A percentile compares a stretch with the other conserved stretches of the same genome.
These are phyloP conservation scores for Xylocopa sonorina DNA, from an alignment of 1,140 invertebrate genomes.

Conservation along the genomic window DNA sequence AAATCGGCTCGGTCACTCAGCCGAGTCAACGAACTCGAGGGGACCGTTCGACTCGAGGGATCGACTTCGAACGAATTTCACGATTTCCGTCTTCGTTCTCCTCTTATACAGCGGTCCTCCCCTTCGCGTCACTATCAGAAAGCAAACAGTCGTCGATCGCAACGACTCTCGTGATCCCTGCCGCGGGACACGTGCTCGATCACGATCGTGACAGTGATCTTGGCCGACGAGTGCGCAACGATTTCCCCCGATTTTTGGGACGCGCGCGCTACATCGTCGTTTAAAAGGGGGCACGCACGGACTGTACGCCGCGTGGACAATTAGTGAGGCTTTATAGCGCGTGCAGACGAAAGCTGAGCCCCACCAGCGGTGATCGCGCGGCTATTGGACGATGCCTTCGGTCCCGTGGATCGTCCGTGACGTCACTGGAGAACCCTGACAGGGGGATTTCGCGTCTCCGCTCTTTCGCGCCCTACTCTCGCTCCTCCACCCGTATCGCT, in stretches of 20 bases:
- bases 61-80: background rate
- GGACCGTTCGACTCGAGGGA: background rate
- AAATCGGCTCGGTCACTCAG: background rate
- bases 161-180: background rate
- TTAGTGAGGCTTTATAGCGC: conserved; percentile 69
- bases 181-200: conserved; percentile 23
- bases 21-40: background rate
- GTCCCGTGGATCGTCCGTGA: conserved; percentile 39
- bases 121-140: too few relatives aligned
- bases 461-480: background rate
- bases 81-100: background rate
- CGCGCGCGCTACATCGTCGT: conserved; percentile 55
- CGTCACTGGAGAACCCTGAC: conserved; percentile 57
- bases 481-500: background rate
- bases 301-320: conserved; percentile 55
- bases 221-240: conserved; percentile 24
- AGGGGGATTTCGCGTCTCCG: conserved; percentile 43
- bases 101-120: background rate
- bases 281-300: conserved; percentile 47
- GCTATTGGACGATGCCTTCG: conserved; percentile 21
- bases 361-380: conserved; percentile 7
- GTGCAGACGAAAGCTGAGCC: conserved; percentile 49
- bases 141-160: background rate
- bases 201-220: conserved; percentile 37
- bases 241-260: conserved; percentile 41